Evolutionary conservation across 2,113 vertebrate genomes (phyloP), one percentile per base, ranked within the genome.

Genomic region (Catagonus wagneri): DNA sequence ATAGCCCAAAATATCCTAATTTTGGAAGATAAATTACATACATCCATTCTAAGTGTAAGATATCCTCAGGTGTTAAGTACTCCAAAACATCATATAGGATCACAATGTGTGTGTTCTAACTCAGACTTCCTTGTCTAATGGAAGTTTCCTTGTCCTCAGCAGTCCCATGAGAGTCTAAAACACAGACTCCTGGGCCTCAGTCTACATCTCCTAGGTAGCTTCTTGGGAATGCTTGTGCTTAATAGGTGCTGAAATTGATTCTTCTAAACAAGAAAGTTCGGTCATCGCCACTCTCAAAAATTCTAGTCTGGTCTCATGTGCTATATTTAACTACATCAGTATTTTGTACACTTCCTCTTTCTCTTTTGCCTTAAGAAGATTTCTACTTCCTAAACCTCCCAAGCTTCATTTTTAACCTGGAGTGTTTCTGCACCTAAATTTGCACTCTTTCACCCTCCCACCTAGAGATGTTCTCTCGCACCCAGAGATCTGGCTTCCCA

Each of bases 11-110:
- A 3, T 80, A 89, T 54, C 66, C 50, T 88, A 52, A 0, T 81
- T 90, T 90, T 63, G 27, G 69, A 91, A 72, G 71, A 85, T 23
- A 84, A 93, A 84, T 61, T 68, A n/a, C 54, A 71, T 79, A 44
- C 79, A 80, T 58, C 63, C 60, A 72, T 4, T 65, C 54, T 29
- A 92, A 81, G 76, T 63, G 75, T 39, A 72, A 90, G 63, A 12
- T 72, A 76, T 65, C 58, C 17, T 29, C 19, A 39, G 78, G 50
- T 58, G 69, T 34, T 83, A 78, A 93, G 52, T 65, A 92, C 23
- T 89, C 69, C 4, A 68, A 76, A 92, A 68, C 36, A 91, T 76
- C 63, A 50, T 36, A 16, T 29, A 12, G 29, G 7, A 92, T 69
- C n/a, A 44, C 13, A 74, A 19, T 20, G 3, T 76, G 81, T 34